Base-by-base conservation (phyloP, 1,140 invertebrate genomes). In the Leguminivora glycinivorella region DNA sequence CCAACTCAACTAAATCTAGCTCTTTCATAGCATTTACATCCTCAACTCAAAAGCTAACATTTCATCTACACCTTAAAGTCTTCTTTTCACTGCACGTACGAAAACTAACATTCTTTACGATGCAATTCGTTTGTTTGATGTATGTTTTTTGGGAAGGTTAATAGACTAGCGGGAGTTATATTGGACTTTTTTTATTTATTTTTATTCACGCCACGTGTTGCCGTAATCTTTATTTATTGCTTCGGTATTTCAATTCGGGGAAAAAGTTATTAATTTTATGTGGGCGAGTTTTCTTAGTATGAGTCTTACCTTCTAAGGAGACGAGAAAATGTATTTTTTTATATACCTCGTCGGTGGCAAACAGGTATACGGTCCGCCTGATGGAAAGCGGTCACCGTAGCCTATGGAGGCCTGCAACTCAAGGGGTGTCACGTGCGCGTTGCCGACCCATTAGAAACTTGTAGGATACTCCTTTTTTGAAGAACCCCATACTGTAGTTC, bases 41-140 rank as follows among this genome's bases (percentile, higher is more conserved):
- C 43, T 52, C 7, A 1, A 52, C 7, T 22, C 7, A 0, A 10
- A 52, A 52, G 3, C 47, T 5, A 22, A 52, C 47, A 10, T 9
- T 22, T 5, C 1, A 52, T 22, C 6, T 4, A 22, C 4, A 22
- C 10, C 19, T 19, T 10, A 52, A 52, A 52, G 47, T 52, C 47
- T 7, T 10, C 10, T 52, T 10, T 22, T 1, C 17, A 22, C 47
- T 52, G 19, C 19, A 4, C 2, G 1, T 22, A 52, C n/a, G 17
- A 52, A 22, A 52, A 52, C 40, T 43, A 52, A 52, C 47, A 52
- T 52, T 52, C 47, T 52, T 52, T 52, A 52, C 47, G 47, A 52
- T 22, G 47, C 47, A 22, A 52, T 52, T 22, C 19, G 47, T 22
- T 52, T 52, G 47, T 52, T 52, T 52, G 47, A 52, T 52, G 47